Percentiles rank a stretch among this genome's conserved stretches.
phyloP scores from a whole-genome alignment of 37 sponge, comb jelly and placozoan species.

The Chondrilla cf. caribensis region DNA sequence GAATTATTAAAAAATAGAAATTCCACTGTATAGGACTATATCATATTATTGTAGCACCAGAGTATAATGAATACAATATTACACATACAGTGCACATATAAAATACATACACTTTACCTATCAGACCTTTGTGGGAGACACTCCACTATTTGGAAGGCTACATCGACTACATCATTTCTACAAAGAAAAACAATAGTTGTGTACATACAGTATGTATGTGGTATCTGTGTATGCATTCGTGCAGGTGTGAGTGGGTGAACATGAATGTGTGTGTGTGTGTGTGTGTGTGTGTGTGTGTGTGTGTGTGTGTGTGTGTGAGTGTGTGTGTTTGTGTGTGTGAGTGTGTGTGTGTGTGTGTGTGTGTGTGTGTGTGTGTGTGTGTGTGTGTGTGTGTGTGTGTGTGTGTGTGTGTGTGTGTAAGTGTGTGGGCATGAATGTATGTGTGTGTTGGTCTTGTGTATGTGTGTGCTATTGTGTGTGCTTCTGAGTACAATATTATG shows the following conservation, averaged over 20 bases:
- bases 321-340: not conserved
- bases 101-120: not conserved
- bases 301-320: constrained; percentile 17
- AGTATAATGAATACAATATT: too few species aligned
- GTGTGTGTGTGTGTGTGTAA: not conserved
- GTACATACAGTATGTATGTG: not conserved
- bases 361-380: not conserved
- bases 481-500: too few species aligned
- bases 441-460: too few species aligned
- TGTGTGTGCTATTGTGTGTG: too few species aligned
- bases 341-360: not conserved
- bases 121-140: not conserved
- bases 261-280: constrained; percentile 25
- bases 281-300: constrained; percentile 30
- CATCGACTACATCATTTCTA: constrained; percentile 50
- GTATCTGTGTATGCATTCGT: not conserved
- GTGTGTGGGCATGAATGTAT: not conserved
- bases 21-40: too few species aligned
- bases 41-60: too few species aligned
- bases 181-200: not conserved
- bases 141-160: constrained; percentile 19
- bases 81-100: not conserved
- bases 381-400: not conserved
- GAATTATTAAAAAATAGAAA: too few species aligned
- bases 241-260: not conserved